Base-by-base conservation (phyloP, 1,140 invertebrate genomes). In the Drosophila mojavensis region DNA sequence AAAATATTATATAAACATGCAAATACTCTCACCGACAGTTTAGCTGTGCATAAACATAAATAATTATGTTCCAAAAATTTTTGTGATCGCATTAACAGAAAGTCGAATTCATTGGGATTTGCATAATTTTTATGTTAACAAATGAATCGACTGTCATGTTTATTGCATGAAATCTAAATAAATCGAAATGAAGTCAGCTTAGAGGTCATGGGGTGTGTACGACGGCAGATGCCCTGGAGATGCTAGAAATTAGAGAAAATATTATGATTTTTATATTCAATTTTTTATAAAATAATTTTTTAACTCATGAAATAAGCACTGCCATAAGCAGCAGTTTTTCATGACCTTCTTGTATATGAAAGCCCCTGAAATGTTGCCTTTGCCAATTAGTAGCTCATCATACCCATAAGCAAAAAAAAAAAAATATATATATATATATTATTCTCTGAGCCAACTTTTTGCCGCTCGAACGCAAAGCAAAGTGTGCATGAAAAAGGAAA, bases 91-190 rank as follows among this genome's bases (percentile, higher is more conserved):
- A 11, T 39, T 4, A 39, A 50, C 43, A 39, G 51, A 61, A 77
- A 59, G 56, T 51, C 53, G 54, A 36, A 77, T 72, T 84, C 59
- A 41, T 54, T 64, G 24, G 39, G 26, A 81, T 81, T 84, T 81
- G 50, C 81, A 84, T 84, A 86, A 86, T 86, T 78, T 36, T 17
- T 36, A n/a, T 66, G 20, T 63, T 43, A 56, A 17, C 56, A 33
- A 72, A 65, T 72, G 33, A 33, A 33, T 33, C 33, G 6, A 33
- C 33, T 33, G 50, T 39, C 41, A 55, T 5, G 47, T 56, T 36
- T 26, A n/a, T 48, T 33, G 13, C 24, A 3, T 17, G 30, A 15
- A 59, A 67, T 51, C 9, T 47, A 60, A 61, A 36, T 43, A 50
- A 47, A 13, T 39, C 50, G 26, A 47, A 54, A 68, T 45, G 5